A percentile compares a stretch with the other conserved stretches of the same genome.
Evolutionary conservation across 2,888 invertebrate genomes (phyloP).

Genomic region (Siphonodentalium dalli): DNA sequence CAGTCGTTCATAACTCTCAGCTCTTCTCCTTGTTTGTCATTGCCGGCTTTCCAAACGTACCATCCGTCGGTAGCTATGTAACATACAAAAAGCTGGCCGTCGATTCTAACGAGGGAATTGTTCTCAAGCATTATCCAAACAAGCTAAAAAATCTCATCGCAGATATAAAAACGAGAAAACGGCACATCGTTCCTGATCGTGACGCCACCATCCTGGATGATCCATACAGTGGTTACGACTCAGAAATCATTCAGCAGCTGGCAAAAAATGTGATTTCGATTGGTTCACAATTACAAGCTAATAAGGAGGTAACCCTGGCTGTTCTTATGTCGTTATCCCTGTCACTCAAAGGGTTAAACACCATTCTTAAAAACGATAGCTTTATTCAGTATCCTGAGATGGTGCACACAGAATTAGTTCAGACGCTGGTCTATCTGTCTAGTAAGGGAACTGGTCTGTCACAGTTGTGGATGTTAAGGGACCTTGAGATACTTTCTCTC

Average conservation of each 20-base stretch:
- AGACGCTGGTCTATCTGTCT: conserved; percentile 57
- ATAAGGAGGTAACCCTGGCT: no score
- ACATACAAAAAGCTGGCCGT: conserved; percentile 49
- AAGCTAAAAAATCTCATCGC: conserved; percentile 58
- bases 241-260: no score
- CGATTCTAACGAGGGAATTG: conserved; percentile 55
- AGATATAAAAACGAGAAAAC: conserved; percentile 55
- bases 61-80: conserved; percentile 58
- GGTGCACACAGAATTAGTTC: conserved; percentile 51
- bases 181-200: conserved; percentile 43
- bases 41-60: conserved; percentile 63
- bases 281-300: no score
- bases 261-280: no score
- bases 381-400: no score
- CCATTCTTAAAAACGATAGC: no score
- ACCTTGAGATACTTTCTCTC: conserved; percentile 62
- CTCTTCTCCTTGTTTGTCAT: conserved; percentile 60
- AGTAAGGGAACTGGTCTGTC: conserved; percentile 60
- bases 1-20: conserved; percentile 47
- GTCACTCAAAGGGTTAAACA: no score
- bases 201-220: not conserved
- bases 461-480: conserved; percentile 61
- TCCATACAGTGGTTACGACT: no score
- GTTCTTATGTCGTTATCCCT: no score
- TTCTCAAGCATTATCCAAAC: conserved; percentile 62